Conservation (phyloP, 2,797 vertebrate species). For the Ctenopoma kingsleyae region DNA sequence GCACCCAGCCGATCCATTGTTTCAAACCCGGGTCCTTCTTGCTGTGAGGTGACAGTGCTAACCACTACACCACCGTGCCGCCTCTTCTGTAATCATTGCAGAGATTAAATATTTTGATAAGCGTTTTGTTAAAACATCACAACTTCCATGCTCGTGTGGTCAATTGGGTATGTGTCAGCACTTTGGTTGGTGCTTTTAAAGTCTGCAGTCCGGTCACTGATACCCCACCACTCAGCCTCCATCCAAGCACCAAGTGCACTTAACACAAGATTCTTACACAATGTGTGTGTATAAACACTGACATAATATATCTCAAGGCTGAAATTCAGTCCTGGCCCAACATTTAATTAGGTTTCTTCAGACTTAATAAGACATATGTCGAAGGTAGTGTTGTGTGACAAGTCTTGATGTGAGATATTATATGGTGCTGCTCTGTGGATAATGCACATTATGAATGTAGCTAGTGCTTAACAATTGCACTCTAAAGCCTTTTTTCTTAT, state of each 20-base stretch:
- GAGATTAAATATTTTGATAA: constrained; percentile 59
- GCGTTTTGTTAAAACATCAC: constrained; percentile 50
- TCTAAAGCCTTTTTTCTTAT: constrained; percentile 36
- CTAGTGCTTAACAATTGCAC: constrained; percentile 55
- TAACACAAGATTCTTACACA: constrained; percentile 66
- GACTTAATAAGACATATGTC: constrained; percentile 82
- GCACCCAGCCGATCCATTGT: no score
- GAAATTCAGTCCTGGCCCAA: constrained; percentile 74
- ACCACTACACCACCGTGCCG: no score
- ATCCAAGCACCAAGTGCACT: constrained; percentile 71
- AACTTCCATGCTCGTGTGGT: constrained; percentile 27
- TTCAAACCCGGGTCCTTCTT: no score
- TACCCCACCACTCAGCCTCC: constrained; percentile 72
- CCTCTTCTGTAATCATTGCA: constrained; percentile 32
- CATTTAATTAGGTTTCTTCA: constrained; percentile 81
- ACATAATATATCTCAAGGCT: constrained; percentile 78
- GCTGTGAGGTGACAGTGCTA: no score
- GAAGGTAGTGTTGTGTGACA: constrained; percentile 80
- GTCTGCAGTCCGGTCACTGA: constrained; percentile 65
- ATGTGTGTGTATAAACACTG: constrained; percentile 60
- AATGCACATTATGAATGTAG: constrained; percentile 70
- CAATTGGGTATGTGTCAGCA: constrained; percentile 57
- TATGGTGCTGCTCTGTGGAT: constrained; percentile 69
- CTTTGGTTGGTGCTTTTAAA: constrained; percentile 67
- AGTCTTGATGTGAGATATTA: constrained; percentile 77